Evolutionary conservation across 2,888 invertebrate species (phyloP), one percentile per base, ranked within the genome.

Genomic region (Imbricaverruca yamaguchii): DNA sequence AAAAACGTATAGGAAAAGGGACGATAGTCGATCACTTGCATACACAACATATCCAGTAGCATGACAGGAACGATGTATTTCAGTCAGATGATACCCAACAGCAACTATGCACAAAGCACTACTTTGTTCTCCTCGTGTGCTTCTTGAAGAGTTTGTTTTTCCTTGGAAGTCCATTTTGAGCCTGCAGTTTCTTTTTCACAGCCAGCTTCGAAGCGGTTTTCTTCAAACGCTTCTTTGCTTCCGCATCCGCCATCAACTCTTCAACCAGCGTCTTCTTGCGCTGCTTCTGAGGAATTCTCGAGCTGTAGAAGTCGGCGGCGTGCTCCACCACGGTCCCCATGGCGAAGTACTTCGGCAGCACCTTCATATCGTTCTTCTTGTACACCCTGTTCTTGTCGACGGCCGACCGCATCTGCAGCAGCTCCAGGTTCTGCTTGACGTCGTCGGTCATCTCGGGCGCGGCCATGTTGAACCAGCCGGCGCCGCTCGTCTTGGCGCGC

Each of bases 251-350:
- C 86, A 98, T 88, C 6, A 98, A 89, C 86, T 99, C 98, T 84
- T 98, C 97, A 0, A 98, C 97, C 85, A 98, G 90, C 0, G 96
- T 95, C 82, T 91, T 90, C 87, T 96, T 97, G 56, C 96, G 90
- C 85, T 95, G 92, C 86, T 94, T 96, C 85, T 93, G 94, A 0
- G 94, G 93, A 82, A 96, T 87, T 80, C 97, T 90, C 82, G 93
- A 92, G 85, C 87, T 92, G 85, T 95, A 96, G 88, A 93, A 96
- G 87, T 98, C 98, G 80, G 94, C 88, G 0, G 96, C 91, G 21
- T 93, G 92, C 86, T 97, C 97, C 86, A 96, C 89, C 56, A 90
- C 88, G 65, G 86, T 87, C 39, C 90, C 90, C 84, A 89, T 86
- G 88, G 89, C 84, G 81, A 85, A 85, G 80, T 84, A 83, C 74